Evolutionary conservation across 37 sponge, comb jelly and placozoan genomes (phyloP).

Genomic region (Mnemiopsis leidyi): DNA sequence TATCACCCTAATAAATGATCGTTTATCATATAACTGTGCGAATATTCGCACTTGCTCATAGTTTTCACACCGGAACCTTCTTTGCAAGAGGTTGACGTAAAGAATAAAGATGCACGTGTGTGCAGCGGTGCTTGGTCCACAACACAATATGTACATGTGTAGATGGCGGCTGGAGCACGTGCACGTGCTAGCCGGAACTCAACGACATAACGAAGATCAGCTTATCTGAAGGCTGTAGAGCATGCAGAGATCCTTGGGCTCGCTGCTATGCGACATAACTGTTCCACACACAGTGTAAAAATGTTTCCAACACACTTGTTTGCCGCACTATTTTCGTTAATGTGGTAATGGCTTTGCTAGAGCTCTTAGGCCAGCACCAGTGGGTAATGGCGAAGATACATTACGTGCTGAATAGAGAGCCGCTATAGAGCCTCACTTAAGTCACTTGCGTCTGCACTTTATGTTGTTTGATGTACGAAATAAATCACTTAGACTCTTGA

Average conservation of each 20-base stretch:
- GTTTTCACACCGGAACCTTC: background rate
- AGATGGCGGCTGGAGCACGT: background rate
- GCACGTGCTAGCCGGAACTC: background rate
- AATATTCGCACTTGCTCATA: background rate
- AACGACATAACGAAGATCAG: background rate
- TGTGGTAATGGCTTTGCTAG: background rate
- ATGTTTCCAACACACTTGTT: background rate
- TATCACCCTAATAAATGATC: background rate
- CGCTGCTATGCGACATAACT: too few species aligned
- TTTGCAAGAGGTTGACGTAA: background rate
- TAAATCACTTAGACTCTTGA: too few species aligned
- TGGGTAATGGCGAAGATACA: background rate
- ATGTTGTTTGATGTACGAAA: too few species aligned
- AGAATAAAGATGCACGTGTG: too few species aligned
- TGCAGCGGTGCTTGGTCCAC: background rate
- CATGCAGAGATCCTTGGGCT: too few species aligned
- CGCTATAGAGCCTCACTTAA: too few species aligned
- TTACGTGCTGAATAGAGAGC: background rate
- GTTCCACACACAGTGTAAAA: background rate
- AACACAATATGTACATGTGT: background rate
- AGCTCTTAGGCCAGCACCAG: background rate
- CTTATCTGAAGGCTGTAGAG: background rate
- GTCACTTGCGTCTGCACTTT: too few species aligned
- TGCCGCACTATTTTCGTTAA: background rate
- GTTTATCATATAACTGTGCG: background rate